A percentile compares a stretch with the other conserved stretches of the same genome.
Evolutionary conservation across 2,888 invertebrate species (phyloP).

Genomic region (Elysia crispata): DNA sequence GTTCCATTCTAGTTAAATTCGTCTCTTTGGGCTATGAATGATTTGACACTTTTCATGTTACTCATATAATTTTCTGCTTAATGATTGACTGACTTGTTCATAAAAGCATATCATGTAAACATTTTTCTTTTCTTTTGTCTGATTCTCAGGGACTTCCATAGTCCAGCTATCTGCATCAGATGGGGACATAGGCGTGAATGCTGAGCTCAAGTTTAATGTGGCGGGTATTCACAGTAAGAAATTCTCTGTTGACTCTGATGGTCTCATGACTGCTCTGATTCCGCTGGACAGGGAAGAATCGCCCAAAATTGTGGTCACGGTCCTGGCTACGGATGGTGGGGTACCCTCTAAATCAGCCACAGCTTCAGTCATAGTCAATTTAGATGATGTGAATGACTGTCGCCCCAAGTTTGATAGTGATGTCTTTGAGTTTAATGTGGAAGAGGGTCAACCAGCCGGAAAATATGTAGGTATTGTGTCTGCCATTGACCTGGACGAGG

Average conservation of each 20-base stretch:
- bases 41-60: background rate
- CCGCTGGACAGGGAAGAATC: constrained; percentile 91
- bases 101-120: background rate
- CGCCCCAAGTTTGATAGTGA: constrained; percentile 81
- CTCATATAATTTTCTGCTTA: background rate
- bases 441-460: constrained; percentile 69
- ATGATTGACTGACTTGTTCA: background rate
- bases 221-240: constrained; percentile 69
- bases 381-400: constrained; percentile 97
- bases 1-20: background rate
- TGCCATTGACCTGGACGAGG: constrained; percentile 58
- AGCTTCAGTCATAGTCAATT: constrained; percentile 93
- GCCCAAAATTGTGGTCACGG: constrained; percentile 81
- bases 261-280: constrained; percentile 90
- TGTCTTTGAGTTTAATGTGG: constrained; percentile 78
- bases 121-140: background rate
- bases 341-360: constrained; percentile 84
- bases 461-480: constrained; percentile 69
- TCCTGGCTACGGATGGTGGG: constrained; percentile 89
- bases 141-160: constrained; percentile 70
- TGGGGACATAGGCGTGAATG: constrained; percentile 64
- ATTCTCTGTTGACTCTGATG: constrained; percentile 89
- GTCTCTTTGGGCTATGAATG: background rate
- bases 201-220: constrained; percentile 79
- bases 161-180: constrained; percentile 84